Percentiles rank a stretch among this genome's conserved stretches.
phyloP scores from a whole-genome alignment of 1,140 invertebrate genomes.

The Drosophila funebris region DNA sequence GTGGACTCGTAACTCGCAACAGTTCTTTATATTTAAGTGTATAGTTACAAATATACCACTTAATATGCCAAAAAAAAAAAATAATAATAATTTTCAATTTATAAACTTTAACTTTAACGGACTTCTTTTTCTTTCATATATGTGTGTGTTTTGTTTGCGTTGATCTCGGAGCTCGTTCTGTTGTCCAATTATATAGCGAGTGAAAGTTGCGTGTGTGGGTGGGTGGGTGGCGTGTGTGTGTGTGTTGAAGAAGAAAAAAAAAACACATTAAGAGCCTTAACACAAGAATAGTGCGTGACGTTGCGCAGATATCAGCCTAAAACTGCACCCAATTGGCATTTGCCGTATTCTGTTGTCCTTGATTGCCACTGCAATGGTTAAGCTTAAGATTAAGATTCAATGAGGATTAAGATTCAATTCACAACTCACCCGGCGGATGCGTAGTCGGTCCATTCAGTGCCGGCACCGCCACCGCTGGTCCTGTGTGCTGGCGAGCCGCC shows the following conservation, averaged over 20 bases:
- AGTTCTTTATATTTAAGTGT: slow-evolving; percentile 9
- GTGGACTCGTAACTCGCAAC: slow-evolving; percentile 2
- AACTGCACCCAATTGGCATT: slow-evolving; percentile 91
- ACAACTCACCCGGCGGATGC: slow-evolving; percentile 87
- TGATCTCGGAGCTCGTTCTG: slow-evolving; percentile 9
- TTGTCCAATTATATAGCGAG: slow-evolving; percentile 30
- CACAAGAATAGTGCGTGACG: slow-evolving; percentile 40
- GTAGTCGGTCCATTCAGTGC: slow-evolving; percentile 91
- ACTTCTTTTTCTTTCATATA: slow-evolving; percentile 30
- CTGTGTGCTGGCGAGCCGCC: slow-evolving; percentile 89
- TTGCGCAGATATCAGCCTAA: slow-evolving; percentile 83
- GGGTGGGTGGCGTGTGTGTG: neutral
- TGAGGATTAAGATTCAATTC: too few species aligned
- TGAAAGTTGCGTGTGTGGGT: slow-evolving; percentile 7
- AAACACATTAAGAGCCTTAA: slow-evolving; percentile 35
- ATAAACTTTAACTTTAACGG: slow-evolving; percentile 66
- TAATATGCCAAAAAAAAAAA: slow-evolving; percentile 25
- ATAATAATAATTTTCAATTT: slow-evolving; percentile 51
- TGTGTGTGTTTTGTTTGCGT: slow-evolving; percentile 1
- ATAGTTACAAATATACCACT: slow-evolving; percentile 16
- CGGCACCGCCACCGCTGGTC: slow-evolving; percentile 84
- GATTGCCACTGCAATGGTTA: slow-evolving; percentile 75
- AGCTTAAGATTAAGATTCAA: slow-evolving; percentile 2
- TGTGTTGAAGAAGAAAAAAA: slow-evolving; percentile 23
- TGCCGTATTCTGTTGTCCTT: slow-evolving; percentile 84